Evolutionary conservation across 1,140 invertebrate genomes (phyloP), one percentile per base, ranked within the genome.

Genomic region (Neocloeon triangulifer): DNA sequence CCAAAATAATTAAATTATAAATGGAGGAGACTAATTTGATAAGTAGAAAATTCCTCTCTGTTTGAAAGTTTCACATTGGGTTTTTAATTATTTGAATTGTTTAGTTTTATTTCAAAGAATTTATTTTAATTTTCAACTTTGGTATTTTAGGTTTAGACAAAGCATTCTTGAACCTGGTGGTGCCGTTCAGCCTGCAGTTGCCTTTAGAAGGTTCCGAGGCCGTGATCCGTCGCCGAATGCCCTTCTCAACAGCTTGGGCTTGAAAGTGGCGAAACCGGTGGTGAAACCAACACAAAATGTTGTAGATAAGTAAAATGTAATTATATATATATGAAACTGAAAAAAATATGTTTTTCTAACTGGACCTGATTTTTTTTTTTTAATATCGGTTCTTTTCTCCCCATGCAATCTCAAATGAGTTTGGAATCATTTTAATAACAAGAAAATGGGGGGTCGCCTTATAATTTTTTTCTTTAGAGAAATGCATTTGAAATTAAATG

Each of bases 201-300:
- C 86, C 5, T 96, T 94, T 51, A 63, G 86, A 34, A 63, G 71
- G 43, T 94, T 94, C 52, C 59, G 81, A 42, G 89, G 89, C 2
- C 62, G 88, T 22, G 86, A 96, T 58, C 86, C 86, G 0, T 79
- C 72, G 5, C 67, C 73, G 1, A 69, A 82, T 45, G 79, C 81
- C 1, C 53, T 88, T n/a, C 47, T 88, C 0, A 66, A 67, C 39
- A 64, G 56, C 31, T 52, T 73, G 35, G 62, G 66, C 13, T 51
- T 75, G 32, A 50, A 52, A n/a, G 19, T 2, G 2, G 3, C 15
- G 13, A 4, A 29, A 18, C 10, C n/a, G n/a, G n/a, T n/a, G n/a
- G n/a, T n/a, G n/a, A n/a, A n/a, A n/a, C n/a, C n/a, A n/a, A n/a
- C n/a, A n/a, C n/a, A n/a, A n/a, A n/a, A n/a, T n/a, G n/a, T n/a